Conservation (phyloP, 2,797 vertebrate genomes). For the Siniperca undulata region DNA sequence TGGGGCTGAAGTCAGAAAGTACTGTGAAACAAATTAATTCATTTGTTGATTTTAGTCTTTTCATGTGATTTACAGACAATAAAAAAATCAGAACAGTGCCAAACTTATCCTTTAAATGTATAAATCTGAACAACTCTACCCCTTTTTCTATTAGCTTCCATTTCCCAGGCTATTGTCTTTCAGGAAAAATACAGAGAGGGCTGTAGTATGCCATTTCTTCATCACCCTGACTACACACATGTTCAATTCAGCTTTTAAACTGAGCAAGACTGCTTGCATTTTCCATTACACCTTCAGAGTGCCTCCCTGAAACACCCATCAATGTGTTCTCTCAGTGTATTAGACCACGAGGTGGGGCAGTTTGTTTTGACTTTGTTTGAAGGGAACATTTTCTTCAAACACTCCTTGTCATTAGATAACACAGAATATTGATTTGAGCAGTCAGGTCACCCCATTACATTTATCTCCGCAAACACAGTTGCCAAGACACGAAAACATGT, state of each 20-base stretch:
- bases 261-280: neutral
- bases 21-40: neutral
- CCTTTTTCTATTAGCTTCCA: constrained; percentile 1
- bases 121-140: neutral
- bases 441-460: constrained; percentile 45
- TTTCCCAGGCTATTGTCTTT: constrained; percentile 27
- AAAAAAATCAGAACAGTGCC: neutral
- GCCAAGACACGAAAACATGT: constrained; percentile 57
- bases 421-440: constrained; percentile 61
- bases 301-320: constrained; percentile 34
- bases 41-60: neutral
- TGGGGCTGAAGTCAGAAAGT: neutral
- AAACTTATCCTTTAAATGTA: constrained; percentile 5
- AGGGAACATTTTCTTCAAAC: constrained; percentile 50
- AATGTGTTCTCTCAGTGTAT: constrained; percentile 32
- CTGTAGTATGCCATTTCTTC: constrained; percentile 10
- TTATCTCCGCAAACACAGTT: constrained; percentile 64
- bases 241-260: constrained; percentile 34
- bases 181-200: neutral
- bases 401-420: constrained; percentile 9
- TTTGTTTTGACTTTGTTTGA: constrained; percentile 48
- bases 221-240: constrained; percentile 14
- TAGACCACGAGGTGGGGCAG: constrained; percentile 8
- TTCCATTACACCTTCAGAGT: constrained; percentile 13
- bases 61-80: neutral